phyloP scores from a whole-genome alignment of 2,888 invertebrate genomes.

The Psococerastis gibbosa region DNA sequence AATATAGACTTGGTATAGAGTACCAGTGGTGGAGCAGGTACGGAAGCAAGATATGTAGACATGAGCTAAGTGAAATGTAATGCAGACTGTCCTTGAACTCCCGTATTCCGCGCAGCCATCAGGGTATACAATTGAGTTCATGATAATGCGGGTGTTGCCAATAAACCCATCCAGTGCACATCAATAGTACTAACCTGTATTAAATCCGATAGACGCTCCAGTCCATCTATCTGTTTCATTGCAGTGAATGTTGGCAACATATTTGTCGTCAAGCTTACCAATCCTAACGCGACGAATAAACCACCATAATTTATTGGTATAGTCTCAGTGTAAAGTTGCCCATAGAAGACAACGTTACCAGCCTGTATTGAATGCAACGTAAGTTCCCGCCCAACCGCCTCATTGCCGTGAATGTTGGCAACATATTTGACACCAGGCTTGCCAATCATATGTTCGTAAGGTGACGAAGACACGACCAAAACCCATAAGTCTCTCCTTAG shows the following conservation, averaged over 20 bases:
- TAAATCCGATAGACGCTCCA: conserved; percentile 80
- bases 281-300: conserved; percentile 83
- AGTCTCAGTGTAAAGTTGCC: too few relatives aligned
- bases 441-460: conserved; percentile 80
- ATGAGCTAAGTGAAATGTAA: conserved; percentile 57
- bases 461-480: conserved; percentile 74
- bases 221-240: conserved; percentile 91
- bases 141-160: too few relatives aligned
- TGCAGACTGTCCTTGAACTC: too few relatives aligned
- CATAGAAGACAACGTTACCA: too few relatives aligned
- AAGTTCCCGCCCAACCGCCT: conserved; percentile 86
- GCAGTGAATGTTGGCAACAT: conserved; percentile 94
- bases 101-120: too few relatives aligned
- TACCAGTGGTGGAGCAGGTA: conserved; percentile 66
- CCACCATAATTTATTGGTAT: conserved; percentile 89
- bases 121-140: too few relatives aligned
- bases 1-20: conserved; percentile 66
- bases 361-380: conserved; percentile 79
- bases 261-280: conserved; percentile 94
- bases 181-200: too few relatives aligned
- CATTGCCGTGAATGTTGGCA: conserved; percentile 95
- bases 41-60: conserved; percentile 33
- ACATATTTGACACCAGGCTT: conserved; percentile 97
- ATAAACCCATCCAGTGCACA: too few relatives aligned
- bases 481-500: too few relatives aligned